These are phyloP conservation scores for Anarsia innoxiella DNA, from an alignment of 2,888 invertebrate species.

Conservation along the genomic window DNA sequence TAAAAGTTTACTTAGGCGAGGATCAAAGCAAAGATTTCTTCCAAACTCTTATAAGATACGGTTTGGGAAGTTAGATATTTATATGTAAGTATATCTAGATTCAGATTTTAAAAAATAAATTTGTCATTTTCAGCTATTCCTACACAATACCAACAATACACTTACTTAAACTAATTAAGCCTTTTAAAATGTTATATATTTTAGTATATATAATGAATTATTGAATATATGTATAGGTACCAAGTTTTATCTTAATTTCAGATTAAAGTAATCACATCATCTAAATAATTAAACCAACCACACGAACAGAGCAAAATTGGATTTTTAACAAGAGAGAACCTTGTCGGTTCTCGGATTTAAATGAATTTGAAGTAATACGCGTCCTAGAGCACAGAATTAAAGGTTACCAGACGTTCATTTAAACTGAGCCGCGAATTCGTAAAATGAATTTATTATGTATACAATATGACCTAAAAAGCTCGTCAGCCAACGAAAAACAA, in stretches of 20 bases:
- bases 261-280: no score
- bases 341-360: slow-evolving; percentile 20
- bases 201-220: no score
- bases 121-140: no score
- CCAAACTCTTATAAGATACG: no score
- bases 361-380: slow-evolving; percentile 25
- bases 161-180: no score
- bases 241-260: neutral
- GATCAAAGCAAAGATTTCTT: no score
- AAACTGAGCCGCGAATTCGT: slow-evolving; percentile 17
- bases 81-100: no score
- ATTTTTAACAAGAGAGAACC: slow-evolving; percentile 14
- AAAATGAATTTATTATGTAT: slow-evolving; percentile 17
- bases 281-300: slow-evolving; percentile 10
- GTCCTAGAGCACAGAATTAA: slow-evolving; percentile 21
- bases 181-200: no score
- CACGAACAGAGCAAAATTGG: slow-evolving; percentile 15
- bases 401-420: slow-evolving; percentile 21
- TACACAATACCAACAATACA: no score
- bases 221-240: neutral
- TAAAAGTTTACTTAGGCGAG: no score
- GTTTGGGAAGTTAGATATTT: no score
- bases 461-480: neutral
- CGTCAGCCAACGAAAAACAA: neutral
- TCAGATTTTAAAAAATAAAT: no score